Conservation (phyloP, 2,113 vertebrate genomes). For the Laticauda colubrina region DNA sequence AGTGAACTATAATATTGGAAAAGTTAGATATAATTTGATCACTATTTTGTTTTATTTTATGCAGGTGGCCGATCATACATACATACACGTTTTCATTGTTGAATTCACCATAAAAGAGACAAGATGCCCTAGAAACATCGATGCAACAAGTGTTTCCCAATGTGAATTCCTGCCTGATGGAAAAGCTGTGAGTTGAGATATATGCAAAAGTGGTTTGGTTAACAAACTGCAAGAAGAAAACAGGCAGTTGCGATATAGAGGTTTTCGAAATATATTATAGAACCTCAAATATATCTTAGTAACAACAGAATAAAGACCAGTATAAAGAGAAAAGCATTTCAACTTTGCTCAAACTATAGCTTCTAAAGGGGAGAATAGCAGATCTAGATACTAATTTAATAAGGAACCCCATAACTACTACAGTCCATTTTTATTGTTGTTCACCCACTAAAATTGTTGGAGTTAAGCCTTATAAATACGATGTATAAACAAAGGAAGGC, state of each 20-base stretch:
- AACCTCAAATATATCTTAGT: neutral
- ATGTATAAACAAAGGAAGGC: too few relatives aligned
- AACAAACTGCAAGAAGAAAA: neutral
- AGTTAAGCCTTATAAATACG: too few relatives aligned
- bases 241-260: neutral
- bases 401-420: neutral
- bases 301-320: neutral
- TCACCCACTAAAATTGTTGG: too few relatives aligned
- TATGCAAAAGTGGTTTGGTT: neutral
- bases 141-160: constrained; percentile 1
- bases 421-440: neutral
- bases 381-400: neutral
- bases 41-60: constrained; percentile 25
- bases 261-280: neutral
- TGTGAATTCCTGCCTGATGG: constrained; percentile 52
- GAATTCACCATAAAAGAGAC: constrained; percentile 60
- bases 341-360: neutral
- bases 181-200: constrained; percentile 45
- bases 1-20: neutral
- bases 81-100: constrained; percentile 21
- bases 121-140: constrained; percentile 27
- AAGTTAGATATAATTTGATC: neutral
- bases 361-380: neutral
- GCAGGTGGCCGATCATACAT: constrained; percentile 38
- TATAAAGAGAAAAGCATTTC: neutral